These are phyloP conservation scores for Indri indri DNA, from an alignment of 2,113 vertebrate genomes.

Conservation along the genomic window DNA sequence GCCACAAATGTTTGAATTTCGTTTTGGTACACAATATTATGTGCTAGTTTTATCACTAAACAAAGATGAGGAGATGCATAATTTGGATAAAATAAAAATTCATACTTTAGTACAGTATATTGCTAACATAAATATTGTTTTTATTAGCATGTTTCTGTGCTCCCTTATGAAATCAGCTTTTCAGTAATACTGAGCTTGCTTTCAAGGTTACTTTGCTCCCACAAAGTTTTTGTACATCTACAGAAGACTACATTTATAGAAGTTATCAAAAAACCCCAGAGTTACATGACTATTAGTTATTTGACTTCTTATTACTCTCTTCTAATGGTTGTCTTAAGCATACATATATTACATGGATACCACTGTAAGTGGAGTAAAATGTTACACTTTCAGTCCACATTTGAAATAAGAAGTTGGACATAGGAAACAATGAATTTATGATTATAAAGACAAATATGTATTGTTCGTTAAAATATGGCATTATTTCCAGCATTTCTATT, in stretches of 20 bases:
- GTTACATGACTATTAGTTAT: not conserved
- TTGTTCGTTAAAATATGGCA: not conserved
- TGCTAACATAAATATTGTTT: not conserved
- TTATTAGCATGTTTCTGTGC: not conserved
- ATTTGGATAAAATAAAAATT: slow-evolving; percentile 27
- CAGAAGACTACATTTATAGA: not conserved
- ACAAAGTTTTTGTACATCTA: not conserved
- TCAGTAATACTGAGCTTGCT: not conserved
- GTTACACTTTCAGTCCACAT: not conserved
- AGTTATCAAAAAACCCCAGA: not conserved
- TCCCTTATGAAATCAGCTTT: not conserved
- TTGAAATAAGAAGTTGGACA: not conserved
- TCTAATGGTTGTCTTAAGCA: not conserved
- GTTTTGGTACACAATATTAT: not conserved
- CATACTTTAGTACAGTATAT: not conserved
- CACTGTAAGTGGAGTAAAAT: not conserved
- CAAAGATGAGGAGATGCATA: not conserved
- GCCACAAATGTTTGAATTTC: not conserved
- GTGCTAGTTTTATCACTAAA: not conserved
- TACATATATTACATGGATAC: not conserved
- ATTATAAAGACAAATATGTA: not conserved
- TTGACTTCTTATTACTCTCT: not conserved
- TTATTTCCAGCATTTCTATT: slow-evolving; percentile 15
- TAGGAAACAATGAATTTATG: not conserved
- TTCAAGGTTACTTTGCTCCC: not conserved